Percentiles rank a stretch among this genome's conserved stretches.
phyloP scores from a whole-genome alignment of 1,140 invertebrate species.

The Ceratina australensis region DNA sequence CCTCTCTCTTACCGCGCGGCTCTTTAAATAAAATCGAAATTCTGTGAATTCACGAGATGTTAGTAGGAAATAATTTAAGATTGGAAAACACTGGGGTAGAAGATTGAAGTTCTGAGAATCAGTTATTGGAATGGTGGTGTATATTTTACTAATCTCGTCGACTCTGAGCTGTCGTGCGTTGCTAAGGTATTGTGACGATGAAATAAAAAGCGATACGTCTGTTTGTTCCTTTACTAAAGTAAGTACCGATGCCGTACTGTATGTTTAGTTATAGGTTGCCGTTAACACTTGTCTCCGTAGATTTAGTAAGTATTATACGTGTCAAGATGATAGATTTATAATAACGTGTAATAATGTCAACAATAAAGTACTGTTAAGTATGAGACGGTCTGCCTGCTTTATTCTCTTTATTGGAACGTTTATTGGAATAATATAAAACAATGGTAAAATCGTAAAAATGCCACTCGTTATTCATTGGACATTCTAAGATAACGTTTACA shows the following conservation, averaged over 20 bases:
- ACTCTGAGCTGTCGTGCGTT: constrained; percentile 34
- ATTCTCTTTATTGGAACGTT: not conserved
- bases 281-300: constrained; percentile 60
- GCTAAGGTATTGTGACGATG: constrained; percentile 38
- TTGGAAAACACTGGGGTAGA: not conserved
- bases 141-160: constrained; percentile 52
- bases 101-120: not conserved
- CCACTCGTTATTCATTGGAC: too few species aligned
- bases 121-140: constrained; percentile 29
- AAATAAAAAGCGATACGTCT: constrained; percentile 46
- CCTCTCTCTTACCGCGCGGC: too few species aligned
- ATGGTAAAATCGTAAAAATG: too few species aligned
- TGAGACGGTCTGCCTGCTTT: constrained; percentile 17
- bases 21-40: too few species aligned
- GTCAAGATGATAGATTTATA: constrained; percentile 75
- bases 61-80: too few species aligned
- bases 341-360: constrained; percentile 66
- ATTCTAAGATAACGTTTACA: too few species aligned
- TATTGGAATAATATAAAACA: too few species aligned
- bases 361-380: constrained; percentile 73
- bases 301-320: constrained; percentile 68
- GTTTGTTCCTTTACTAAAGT: constrained; percentile 59
- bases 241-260: constrained; percentile 56
- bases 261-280: constrained; percentile 64
- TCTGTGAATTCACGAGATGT: too few species aligned